Base-by-base conservation (phyloP, 2,113 vertebrate genomes). In the Amblyornis subalaris region DNA sequence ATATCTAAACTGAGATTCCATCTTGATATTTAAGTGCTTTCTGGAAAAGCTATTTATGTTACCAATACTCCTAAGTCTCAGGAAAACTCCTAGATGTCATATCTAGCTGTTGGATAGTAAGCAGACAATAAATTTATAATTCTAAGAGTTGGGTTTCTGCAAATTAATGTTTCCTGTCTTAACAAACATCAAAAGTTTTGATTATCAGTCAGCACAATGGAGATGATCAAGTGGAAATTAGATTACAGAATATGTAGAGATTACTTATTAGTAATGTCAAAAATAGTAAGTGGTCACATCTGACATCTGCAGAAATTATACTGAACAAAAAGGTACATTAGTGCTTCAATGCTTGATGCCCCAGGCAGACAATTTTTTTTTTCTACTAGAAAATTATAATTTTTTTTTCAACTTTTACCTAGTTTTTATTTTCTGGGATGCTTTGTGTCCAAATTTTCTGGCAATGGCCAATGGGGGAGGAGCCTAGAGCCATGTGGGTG, bases 401-500 rank as follows among this genome's bases (percentile, higher is more conserved):
- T 1, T 33, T 7, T 57, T 51, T 65, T 50, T 42, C 12, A 66
- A 8, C 8, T 55, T 10, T 16, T 38, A 61, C 9, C 55, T 64
- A 17, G 11, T 11, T 70, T 69, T 85, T 1, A 24, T 60, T n/a
- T 67, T 67, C 8, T 76, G 5, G 1, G 18, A 47, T 51, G 6
- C 15, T 48, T n/a, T 54, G 8, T 29, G 25, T 35, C 12, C 0
- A 0, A 40, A 48, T 74, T 85, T 66, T 75, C 60, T 21, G 29
- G 24, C 44, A 31, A 31, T 31, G 35, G 35, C 44, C 20, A 7
- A 25, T 24, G 29, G 7, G 14, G 8, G 2, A 5, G 47, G 57
- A 45, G 12, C 23, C 29, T 28, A 4, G 42, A 12, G 24, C 35
- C 29, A 9, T 23, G n/a, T n/a, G 50, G 24, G 5, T 1, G 0